Evolutionary conservation across 2,797 vertebrate genomes (phyloP).

Genomic region (Sebastes kiyomatsui): DNA sequence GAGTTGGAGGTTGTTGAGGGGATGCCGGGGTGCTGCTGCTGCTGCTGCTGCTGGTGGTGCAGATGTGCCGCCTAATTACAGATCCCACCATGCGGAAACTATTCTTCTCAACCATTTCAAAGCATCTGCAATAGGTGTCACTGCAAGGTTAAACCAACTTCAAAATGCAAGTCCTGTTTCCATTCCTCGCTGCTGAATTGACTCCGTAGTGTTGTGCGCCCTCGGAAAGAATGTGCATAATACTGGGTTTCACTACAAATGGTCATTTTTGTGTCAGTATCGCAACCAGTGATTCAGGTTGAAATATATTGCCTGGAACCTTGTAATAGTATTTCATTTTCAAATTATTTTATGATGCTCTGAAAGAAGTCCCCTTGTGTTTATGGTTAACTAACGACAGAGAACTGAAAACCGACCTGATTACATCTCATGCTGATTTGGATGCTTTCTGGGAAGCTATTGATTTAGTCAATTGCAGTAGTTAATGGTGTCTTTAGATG

Average conservation of each 20-base stretch:
- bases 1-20: slow-evolving; percentile 49
- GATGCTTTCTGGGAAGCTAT: slow-evolving; percentile 71
- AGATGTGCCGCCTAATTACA: slow-evolving; percentile 80
- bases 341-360: neutral
- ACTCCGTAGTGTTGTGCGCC: slow-evolving; percentile 26
- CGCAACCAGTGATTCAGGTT: neutral
- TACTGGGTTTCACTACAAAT: neutral
- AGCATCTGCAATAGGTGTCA: slow-evolving; percentile 80
- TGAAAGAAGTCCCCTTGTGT: neutral
- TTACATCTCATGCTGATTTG: slow-evolving; percentile 47
- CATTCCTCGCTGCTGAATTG: slow-evolving; percentile 41
- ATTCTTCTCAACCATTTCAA: slow-evolving; percentile 78
- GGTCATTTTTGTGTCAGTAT: slow-evolving; percentile 20
- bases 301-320: neutral
- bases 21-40: slow-evolving; percentile 39
- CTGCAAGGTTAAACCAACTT: slow-evolving; percentile 77
- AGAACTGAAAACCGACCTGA: slow-evolving; percentile 37
- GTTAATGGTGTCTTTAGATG: slow-evolving; percentile 61
- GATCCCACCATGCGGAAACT: slow-evolving; percentile 78
- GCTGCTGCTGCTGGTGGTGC: slow-evolving; percentile 39
- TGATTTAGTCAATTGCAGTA: slow-evolving; percentile 57
- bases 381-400: slow-evolving; percentile 10
- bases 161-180: slow-evolving; percentile 67
- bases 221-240: slow-evolving; percentile 5
- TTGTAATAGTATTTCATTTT: slow-evolving; percentile 3